Base-by-base conservation (phyloP, 2,888 invertebrate genomes). In the Ditula angustiorana region DNA sequence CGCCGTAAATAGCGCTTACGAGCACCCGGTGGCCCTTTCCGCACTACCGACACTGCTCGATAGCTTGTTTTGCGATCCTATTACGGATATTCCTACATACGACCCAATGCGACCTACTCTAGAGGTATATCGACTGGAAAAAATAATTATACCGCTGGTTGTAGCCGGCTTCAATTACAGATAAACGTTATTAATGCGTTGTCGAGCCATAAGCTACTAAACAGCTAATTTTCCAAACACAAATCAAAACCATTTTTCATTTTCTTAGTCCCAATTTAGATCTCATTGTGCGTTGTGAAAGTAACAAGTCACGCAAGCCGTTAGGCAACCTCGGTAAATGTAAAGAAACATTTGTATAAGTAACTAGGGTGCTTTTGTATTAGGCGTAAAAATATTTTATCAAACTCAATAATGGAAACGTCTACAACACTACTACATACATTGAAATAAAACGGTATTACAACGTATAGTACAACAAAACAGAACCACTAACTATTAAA, bases 1-100 rank as follows among this genome's bases (percentile, higher is more conserved):
- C 67, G 75, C 80, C 81, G 82, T 88, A 87, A 90, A 87, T 84
- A 88, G 80, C 79, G 78, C 81, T 85, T 83, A 84, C 83, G 82
- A 79, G 78, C 78, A 78, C 76, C 76, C 75, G 78, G 71, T 76
- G 77, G 73, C 77, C 78, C 81, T 75, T 74, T 78, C 72, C 72
- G 76, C 70, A 70, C 76, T 71, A 63, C 71, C 61, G 61, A 71
- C 50, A 63, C 71, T 69, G 70, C 61, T 67, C 61, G 49, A 69
- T 62, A 64, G 66, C 63, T 67, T 69, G 68, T 71, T 72, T 67
- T 70, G 67, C 66, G 70, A 70, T 67, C 68, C 67, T 61, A 60
- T 61, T 66, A 37, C 66, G 64, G 46, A 52, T 44, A 61, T 61
- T 37, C 56, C 56, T 50, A 52, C 57, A 41, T 57, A 44, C 41